Evolutionary conservation across 2,113 vertebrate genomes (phyloP).

Genomic region (Sylvia atricapilla): DNA sequence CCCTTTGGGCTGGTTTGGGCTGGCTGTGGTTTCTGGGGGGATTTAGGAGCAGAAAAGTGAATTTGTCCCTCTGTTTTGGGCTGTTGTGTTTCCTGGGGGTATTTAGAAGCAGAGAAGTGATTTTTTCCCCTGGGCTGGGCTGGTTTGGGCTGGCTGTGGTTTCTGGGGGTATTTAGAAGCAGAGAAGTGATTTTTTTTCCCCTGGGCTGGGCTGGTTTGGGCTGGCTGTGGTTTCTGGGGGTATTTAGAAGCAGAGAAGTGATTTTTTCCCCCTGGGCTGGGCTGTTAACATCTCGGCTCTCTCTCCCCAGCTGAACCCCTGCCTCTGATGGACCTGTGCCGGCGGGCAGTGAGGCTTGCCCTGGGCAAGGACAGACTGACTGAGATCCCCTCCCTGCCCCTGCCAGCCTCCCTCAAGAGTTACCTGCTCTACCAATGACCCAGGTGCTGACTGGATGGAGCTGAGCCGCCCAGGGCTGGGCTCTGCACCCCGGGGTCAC

Average conservation of each 20-base stretch:
- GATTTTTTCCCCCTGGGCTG: too few species aligned
- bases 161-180: too few species aligned
- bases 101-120: too few species aligned
- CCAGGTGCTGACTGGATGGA: background rate
- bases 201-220: too few species aligned
- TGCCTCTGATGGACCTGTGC: conserved; percentile 97
- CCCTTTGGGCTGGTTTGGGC: too few species aligned
- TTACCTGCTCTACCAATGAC: conserved; percentile 98
- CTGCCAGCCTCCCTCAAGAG: conserved; percentile 95
- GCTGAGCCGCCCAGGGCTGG: background rate
- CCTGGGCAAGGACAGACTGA: conserved; percentile 89
- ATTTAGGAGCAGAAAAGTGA: too few species aligned
- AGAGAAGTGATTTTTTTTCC: accelerated
- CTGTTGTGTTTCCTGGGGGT: too few species aligned
- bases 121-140: too few species aligned
- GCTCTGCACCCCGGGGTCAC: conserved; percentile 47
- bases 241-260: background rate
- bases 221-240: too few species aligned
- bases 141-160: too few species aligned
- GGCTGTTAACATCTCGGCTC: background rate
- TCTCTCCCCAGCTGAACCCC: conserved; percentile 84
- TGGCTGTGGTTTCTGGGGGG: too few species aligned
- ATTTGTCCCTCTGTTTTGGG: too few species aligned
- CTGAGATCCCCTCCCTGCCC: conserved; percentile 88
- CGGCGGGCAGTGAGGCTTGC: conserved; percentile 91